These are phyloP conservation scores for Tragelaphus imberbis DNA, from an alignment of 2,113 vertebrate genomes.

Conservation along the genomic window DNA sequence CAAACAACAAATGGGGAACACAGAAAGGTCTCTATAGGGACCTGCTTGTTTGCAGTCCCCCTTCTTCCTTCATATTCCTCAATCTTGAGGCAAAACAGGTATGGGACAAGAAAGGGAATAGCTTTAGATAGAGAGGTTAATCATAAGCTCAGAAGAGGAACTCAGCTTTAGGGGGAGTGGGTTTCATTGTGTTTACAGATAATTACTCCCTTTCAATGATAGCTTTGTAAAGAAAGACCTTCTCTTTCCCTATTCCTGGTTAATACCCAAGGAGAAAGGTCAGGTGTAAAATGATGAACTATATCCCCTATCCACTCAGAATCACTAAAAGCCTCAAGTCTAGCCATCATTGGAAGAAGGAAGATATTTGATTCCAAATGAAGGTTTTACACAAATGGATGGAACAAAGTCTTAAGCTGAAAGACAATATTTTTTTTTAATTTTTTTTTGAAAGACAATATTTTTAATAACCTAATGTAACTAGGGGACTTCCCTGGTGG, in stretches of 20 bases:
- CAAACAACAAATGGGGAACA: neutral
- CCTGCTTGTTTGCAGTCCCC: neutral
- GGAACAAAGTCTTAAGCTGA: neutral
- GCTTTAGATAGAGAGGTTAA: neutral
- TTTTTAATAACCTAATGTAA: neutral
- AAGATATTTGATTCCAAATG: neutral
- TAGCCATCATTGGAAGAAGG: neutral
- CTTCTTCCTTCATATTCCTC: neutral
- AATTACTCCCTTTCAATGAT: neutral
- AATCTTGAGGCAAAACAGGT: neutral
- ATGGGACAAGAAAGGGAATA: neutral
- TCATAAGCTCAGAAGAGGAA: neutral
- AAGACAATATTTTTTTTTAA: neutral
- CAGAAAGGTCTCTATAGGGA: neutral
- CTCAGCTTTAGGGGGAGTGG: neutral
- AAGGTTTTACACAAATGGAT: neutral
- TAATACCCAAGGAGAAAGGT: neutral
- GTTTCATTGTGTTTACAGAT: neutral
- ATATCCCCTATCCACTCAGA: fast-evolving
- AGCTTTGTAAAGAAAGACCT: neutral
- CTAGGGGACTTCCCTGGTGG: too few species aligned
- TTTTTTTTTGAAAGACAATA: neutral
- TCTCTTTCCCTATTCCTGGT: neutral
- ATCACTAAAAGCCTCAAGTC: neutral
- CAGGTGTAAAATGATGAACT: neutral